Percentiles rank a stretch among this genome's conserved stretches.
Evolutionary conservation across 2,888 invertebrate species (phyloP).

Genomic region (Oscheius sp.): DNA sequence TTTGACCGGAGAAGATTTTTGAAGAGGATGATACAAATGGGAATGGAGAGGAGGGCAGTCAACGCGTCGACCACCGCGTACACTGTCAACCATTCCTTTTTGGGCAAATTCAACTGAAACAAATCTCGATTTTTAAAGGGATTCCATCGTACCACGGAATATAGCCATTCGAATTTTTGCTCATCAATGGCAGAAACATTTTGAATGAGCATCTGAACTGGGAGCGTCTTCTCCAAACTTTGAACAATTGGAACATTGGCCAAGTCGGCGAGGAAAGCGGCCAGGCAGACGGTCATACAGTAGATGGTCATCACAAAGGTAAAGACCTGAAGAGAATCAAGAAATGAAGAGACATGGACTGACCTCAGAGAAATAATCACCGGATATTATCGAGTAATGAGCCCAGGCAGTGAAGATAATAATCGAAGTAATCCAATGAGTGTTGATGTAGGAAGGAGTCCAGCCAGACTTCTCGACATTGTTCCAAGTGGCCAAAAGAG

Average conservation of each 20-base stretch:
- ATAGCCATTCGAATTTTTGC: not conserved
- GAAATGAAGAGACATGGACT: no score
- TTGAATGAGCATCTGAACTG: not conserved
- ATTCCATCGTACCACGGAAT: not conserved
- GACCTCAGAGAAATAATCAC: constrained; percentile 30
- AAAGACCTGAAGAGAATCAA: constrained; percentile 24
- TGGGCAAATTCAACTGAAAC: constrained; percentile 11
- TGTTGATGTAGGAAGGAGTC: constrained; percentile 25
- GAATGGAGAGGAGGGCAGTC: constrained; percentile 20
- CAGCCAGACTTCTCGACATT: constrained; percentile 16
- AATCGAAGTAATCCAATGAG: constrained; percentile 32
- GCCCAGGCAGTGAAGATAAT: constrained; percentile 28
- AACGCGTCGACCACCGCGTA: constrained; percentile 12
- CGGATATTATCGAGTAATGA: not conserved
- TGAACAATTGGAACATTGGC: constrained; percentile 7
- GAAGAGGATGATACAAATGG: constrained; percentile 2
- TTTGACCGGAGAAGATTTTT: constrained; percentile 8
- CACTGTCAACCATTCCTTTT: constrained; percentile 1
- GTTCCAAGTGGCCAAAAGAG: not conserved
- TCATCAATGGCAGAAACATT: not conserved
- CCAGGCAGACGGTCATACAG: constrained; percentile 2
- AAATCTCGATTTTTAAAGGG: not conserved
- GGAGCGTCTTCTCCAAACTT: not conserved
- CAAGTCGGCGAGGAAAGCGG: constrained; percentile 20
- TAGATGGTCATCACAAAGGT: constrained; percentile 16